These are phyloP conservation scores for Cololabis saira DNA, from an alignment of 2,113 vertebrate species.

Conservation along the genomic window DNA sequence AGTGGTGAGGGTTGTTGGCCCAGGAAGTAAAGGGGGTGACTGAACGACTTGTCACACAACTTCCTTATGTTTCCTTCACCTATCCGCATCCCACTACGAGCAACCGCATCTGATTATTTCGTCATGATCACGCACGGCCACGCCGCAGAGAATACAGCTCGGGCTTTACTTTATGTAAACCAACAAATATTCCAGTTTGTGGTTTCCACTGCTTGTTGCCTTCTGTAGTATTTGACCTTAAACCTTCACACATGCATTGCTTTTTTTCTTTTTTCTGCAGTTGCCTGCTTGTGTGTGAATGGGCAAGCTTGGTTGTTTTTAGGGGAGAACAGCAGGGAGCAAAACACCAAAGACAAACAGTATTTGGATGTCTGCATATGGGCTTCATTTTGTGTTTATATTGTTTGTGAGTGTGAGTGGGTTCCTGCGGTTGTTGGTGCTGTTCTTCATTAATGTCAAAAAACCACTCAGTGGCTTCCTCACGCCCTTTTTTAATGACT, in stretches of 20 bases:
- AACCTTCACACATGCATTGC: slow-evolving; percentile 34
- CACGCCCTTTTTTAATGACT: slow-evolving; percentile 78
- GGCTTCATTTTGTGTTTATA: slow-evolving; percentile 50
- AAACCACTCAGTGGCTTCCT: slow-evolving; percentile 65
- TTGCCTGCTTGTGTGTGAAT: slow-evolving; percentile 26
- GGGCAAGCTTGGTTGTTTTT: slow-evolving; percentile 39
- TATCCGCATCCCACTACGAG: slow-evolving; percentile 45
- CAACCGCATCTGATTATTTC: slow-evolving; percentile 37
- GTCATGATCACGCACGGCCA: slow-evolving; percentile 4
- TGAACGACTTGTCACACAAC: slow-evolving; percentile 78
- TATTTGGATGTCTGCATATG: slow-evolving; percentile 45
- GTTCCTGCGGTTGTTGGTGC: slow-evolving; percentile 55
- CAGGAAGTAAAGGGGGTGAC: slow-evolving; percentile 75
- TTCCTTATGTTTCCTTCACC: slow-evolving; percentile 58
- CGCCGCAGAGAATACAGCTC: not conserved
- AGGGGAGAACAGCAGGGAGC: slow-evolving; percentile 26
- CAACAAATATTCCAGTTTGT: slow-evolving; percentile 22
- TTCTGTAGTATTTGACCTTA: slow-evolving; percentile 16
- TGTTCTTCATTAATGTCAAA: slow-evolving; percentile 72
- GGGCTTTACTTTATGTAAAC: slow-evolving; percentile 30
- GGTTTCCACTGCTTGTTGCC: slow-evolving; percentile 20
- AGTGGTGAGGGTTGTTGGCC: slow-evolving; percentile 76
- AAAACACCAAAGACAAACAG: slow-evolving; percentile 48
- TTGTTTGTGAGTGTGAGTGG: slow-evolving; percentile 48
- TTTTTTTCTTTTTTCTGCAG: slow-evolving; percentile 33